phyloP scores from a whole-genome alignment of 2,797 vertebrate species.

The Rhinella marina region DNA sequence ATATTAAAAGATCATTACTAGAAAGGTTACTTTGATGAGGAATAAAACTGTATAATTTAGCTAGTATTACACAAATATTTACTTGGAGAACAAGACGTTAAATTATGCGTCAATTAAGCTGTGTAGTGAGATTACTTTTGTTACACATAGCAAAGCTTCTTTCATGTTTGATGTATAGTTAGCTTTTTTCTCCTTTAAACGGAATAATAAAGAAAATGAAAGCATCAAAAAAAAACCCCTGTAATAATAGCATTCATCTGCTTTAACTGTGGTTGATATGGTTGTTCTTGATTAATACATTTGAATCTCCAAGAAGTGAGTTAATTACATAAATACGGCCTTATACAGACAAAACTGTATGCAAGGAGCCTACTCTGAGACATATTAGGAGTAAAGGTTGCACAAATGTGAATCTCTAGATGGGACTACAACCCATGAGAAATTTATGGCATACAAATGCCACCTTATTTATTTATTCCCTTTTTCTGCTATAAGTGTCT shows the following conservation, averaged over 20 bases:
- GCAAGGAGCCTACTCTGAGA: no score
- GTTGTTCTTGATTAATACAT: no score
- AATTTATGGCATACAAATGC: no score
- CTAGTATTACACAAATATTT: background rate
- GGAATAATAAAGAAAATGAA: background rate
- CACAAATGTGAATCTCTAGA: no score
- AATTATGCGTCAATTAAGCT: background rate
- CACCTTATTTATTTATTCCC: no score
- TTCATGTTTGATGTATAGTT: background rate
- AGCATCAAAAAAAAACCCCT: background rate
- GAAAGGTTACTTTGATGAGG: background rate
- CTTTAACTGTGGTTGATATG: background rate
- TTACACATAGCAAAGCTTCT: background rate
- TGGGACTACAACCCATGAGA: no score
- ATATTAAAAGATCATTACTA: constrained; percentile 13
- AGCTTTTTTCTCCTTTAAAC: background rate
- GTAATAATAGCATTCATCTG: background rate
- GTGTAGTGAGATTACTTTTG: background rate
- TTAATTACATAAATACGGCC: no score
- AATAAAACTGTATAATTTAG: background rate
- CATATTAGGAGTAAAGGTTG: no score
- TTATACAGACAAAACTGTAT: no score
- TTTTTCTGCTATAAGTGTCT: no score
- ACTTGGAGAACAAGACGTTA: background rate
- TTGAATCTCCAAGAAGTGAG: no score